These are phyloP conservation scores for Rhinopomastus cyanomelas DNA, from an alignment of 2,113 vertebrate genomes.

Conservation along the genomic window DNA sequence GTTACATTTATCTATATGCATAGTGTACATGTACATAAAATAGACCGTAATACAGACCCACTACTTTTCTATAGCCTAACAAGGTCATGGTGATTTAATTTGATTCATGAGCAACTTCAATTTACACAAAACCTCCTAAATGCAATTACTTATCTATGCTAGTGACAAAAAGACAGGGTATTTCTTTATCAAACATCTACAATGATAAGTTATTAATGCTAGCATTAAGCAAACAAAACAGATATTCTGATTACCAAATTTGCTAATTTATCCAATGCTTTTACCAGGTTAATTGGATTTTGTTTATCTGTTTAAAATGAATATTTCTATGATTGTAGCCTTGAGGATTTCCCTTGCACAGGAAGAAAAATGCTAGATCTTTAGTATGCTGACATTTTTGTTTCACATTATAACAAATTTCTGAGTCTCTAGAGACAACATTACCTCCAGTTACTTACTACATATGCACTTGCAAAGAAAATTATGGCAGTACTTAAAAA, in stretches of 20 bases:
- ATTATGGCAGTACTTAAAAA: slow-evolving; percentile 54
- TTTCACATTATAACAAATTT: slow-evolving; percentile 57
- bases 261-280: slow-evolving; percentile 24
- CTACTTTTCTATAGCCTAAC: not conserved
- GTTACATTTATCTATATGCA: not conserved
- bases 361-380: not conserved
- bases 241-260: slow-evolving; percentile 12
- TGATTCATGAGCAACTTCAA: not conserved
- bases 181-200: not conserved
- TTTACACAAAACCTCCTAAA: not conserved
- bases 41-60: not conserved
- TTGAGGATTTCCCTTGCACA: slow-evolving; percentile 1
- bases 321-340: not conserved
- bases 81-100: not conserved
- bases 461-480: slow-evolving; percentile 28
- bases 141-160: not conserved
- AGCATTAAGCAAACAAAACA: slow-evolving; percentile 28
- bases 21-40: not conserved
- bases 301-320: slow-evolving; percentile 25
- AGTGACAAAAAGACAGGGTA: not conserved
- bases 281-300: slow-evolving; percentile 41
- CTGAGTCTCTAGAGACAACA: slow-evolving; percentile 34
- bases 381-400: slow-evolving; percentile 45
- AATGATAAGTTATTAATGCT: not conserved
- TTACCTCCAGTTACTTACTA: slow-evolving; percentile 43